These are phyloP conservation scores for Nysson spinosus DNA, from an alignment of 2,888 invertebrate species.

Conservation along the genomic window DNA sequence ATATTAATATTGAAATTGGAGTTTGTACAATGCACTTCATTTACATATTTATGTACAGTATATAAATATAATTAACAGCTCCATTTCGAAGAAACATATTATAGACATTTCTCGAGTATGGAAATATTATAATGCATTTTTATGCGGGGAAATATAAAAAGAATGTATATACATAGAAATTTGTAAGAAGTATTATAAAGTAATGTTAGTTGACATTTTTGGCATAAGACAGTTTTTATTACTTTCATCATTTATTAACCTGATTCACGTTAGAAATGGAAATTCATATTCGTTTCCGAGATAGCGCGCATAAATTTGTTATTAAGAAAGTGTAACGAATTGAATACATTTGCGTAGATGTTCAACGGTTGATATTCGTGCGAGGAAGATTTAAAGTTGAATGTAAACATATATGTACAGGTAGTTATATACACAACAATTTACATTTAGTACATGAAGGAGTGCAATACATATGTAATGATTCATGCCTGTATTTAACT, in stretches of 20 bases:
- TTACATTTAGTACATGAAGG: constrained; percentile 13
- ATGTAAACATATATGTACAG: constrained; percentile 17
- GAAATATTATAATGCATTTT: not conserved
- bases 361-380: too few species aligned
- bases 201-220: constrained; percentile 1
- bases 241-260: not conserved
- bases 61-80: constrained; percentile 10
- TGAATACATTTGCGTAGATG: too few species aligned
- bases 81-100: constrained; percentile 3
- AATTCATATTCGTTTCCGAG: not conserved
- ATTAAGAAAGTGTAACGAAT: too few species aligned
- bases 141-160: constrained; percentile 17
- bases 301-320: too few species aligned
- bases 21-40: constrained; percentile 7
- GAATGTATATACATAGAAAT: constrained; percentile 22
- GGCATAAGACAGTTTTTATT: not conserved
- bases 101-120: too few species aligned
- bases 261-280: not conserved
- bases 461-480: constrained; percentile 18
- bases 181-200: constrained; percentile 1
- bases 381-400: too few species aligned
- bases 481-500: not conserved
- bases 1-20: too few species aligned
- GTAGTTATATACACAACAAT: constrained; percentile 25
- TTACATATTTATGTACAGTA: constrained; percentile 7